Evolutionary conservation across 2,113 vertebrate species (phyloP), one percentile per base, ranked within the genome.

Genomic region (Gymnorhina tibicen): DNA sequence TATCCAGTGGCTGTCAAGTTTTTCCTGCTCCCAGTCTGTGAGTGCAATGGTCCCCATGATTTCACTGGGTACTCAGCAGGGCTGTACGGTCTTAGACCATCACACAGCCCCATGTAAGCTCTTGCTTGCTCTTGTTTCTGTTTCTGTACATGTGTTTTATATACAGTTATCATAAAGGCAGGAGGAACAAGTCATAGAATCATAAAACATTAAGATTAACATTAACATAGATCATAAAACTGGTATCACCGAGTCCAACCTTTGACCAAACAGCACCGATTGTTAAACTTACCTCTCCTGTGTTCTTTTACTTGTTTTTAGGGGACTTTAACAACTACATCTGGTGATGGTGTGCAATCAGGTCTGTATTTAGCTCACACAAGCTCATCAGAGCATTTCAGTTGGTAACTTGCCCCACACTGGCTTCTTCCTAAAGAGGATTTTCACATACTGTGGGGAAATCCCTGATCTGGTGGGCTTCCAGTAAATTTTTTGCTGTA

Each of bases 81-180:
- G 21, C 66, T 42, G 7, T 44, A 16, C 0, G 0, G 52, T 6
- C 1, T 85, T 67, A n/a, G 7, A n/a, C n/a, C 33, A 8, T 59
- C 20, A 26, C 30, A 11, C 8, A 74, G 64, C 13, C 28, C 32
- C 2, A 0, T 22, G 30, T 30, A 35, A 89, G 23, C 22, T 41
- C 70, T 78, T 78, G 28, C 26, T 72, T 47, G 21, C 55, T 81
- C 7, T 63, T 74, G 15, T 53, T 46, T 84, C 37, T 63, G 15
- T 75, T 86, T 80, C 60, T 75, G 35, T 93, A 23, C 23, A 1
- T 69, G 4, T 67, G 10, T 44, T 93, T 90, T 68, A n/a, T 67
- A 9, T 44, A 15, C 11, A 56, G 30, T 68, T 76, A 33, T 50
- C 46, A 39, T 56, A 69, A 91, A 93, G 55, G 63, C 44, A 79